Evolutionary conservation across 2,888 invertebrate genomes (phyloP).

Genomic region (Folsomia manolachei): DNA sequence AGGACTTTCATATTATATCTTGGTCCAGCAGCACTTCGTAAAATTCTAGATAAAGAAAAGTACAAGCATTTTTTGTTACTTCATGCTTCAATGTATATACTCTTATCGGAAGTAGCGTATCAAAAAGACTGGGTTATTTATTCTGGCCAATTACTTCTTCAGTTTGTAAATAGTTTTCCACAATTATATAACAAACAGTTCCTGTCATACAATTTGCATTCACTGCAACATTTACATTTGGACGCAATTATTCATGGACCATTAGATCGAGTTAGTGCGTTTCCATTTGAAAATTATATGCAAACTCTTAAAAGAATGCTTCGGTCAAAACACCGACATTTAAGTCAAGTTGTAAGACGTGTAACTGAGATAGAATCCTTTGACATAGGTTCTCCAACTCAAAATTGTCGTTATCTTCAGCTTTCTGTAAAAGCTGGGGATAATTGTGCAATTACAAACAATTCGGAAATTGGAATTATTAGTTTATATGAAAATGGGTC

Average conservation of each 20-base stretch:
- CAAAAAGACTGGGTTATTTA: slow-evolving; percentile 28
- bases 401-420: no score
- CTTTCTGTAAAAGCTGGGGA: no score
- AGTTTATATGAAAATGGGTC: no score
- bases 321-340: slow-evolving; percentile 11
- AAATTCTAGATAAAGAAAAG: not conserved
- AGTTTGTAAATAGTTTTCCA: slow-evolving; percentile 44
- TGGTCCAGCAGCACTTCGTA: slow-evolving; percentile 17
- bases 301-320: slow-evolving; percentile 40
- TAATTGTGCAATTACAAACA: no score
- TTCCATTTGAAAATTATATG: slow-evolving; percentile 49
- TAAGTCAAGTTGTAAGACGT: slow-evolving; percentile 32
- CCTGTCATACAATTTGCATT: slow-evolving; percentile 51
- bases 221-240: slow-evolving; percentile 47
- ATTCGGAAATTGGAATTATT: no score
- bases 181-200: slow-evolving; percentile 43
- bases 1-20: slow-evolving; percentile 26
- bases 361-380: no score
- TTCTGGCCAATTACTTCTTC: slow-evolving; percentile 41
- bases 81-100: slow-evolving; percentile 28
- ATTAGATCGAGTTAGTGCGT: slow-evolving; percentile 45
- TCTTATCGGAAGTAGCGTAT: not conserved
- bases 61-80: slow-evolving; percentile 28
- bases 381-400: no score
- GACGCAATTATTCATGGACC: slow-evolving; percentile 46